Evolutionary conservation across 37 sponge, comb jelly and placozoan genomes (phyloP).

Genomic region (Petrosia ficiformis): DNA sequence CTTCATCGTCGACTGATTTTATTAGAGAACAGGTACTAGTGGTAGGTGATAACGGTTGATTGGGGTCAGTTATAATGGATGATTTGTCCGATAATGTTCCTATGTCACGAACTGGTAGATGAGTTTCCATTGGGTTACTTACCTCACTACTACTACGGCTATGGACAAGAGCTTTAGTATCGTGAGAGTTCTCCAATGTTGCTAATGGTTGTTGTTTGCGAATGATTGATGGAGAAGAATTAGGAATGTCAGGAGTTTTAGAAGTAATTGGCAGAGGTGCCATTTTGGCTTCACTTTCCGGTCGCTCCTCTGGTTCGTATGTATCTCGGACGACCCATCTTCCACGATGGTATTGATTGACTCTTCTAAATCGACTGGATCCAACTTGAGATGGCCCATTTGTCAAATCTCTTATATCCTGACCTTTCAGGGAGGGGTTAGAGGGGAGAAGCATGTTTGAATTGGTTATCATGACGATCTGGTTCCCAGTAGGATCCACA

Average conservation of each 20-base stretch:
- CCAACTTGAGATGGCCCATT: not conserved
- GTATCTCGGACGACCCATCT: slow-evolving; percentile 6
- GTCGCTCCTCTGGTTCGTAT: slow-evolving; percentile 9
- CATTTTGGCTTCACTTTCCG: not conserved
- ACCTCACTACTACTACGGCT: no score
- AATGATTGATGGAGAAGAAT: not conserved
- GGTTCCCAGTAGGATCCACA: not conserved
- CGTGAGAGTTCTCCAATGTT: no score
- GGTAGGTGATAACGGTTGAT: no score
- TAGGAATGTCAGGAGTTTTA: not conserved
- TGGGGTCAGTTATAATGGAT: no score
- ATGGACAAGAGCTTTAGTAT: no score
- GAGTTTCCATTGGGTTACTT: no score
- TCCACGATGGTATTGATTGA: slow-evolving; percentile 9
- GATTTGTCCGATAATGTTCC: no score
- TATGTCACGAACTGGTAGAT: no score
- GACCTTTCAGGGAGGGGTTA: not conserved
- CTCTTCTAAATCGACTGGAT: slow-evolving; percentile 7
- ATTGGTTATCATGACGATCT: not conserved
- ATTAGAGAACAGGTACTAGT: no score
- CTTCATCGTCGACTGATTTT: no score
- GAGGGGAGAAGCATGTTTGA: not conserved
- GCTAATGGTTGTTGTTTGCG: no score
- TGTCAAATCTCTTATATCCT: not conserved
- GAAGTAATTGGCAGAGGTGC: not conserved